Percentiles rank a stretch among this genome's conserved stretches.
These are phyloP conservation scores for Leucoma salicis DNA, from an alignment of 2,888 invertebrate genomes.

Conservation along the genomic window DNA sequence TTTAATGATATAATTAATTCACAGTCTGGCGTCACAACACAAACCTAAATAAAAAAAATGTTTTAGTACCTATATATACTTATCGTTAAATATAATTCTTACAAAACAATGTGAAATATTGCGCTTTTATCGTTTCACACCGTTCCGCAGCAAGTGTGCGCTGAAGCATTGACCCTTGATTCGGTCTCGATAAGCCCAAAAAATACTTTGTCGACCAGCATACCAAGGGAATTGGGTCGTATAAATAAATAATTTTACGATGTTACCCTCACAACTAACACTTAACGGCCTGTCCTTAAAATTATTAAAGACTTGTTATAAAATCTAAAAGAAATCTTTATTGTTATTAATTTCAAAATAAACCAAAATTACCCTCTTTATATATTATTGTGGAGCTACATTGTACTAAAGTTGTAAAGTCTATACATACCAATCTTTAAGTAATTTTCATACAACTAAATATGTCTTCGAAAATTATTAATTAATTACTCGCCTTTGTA, in stretches of 20 bases:
- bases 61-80: too few relatives aligned
- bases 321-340: slow-evolving; percentile 51
- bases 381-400: slow-evolving; percentile 24
- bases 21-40: too few relatives aligned
- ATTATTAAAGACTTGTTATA: slow-evolving; percentile 55
- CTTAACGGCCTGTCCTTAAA: slow-evolving; percentile 60
- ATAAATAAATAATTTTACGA: slow-evolving; percentile 77
- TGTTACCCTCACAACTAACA: slow-evolving; percentile 65
- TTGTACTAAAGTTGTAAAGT: slow-evolving; percentile 25
- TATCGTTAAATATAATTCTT: too few relatives aligned
- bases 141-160: slow-evolving; percentile 60
- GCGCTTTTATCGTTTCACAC: slow-evolving; percentile 37
- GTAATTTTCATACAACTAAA: neutral
- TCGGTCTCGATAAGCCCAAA: slow-evolving; percentile 73
- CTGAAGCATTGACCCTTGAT: slow-evolving; percentile 75
- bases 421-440: too few relatives aligned
- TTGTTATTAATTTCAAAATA: slow-evolving; percentile 44
- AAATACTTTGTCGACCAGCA: slow-evolving; percentile 75
- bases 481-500: too few relatives aligned
- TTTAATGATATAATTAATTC: too few relatives aligned
- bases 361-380: slow-evolving; percentile 34
- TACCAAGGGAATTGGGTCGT: slow-evolving; percentile 72
- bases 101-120: too few relatives aligned
- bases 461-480: too few relatives aligned
- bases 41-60: too few relatives aligned